Conservation (phyloP, 2,797 vertebrate genomes). For the Gambelia wislizenii region DNA sequence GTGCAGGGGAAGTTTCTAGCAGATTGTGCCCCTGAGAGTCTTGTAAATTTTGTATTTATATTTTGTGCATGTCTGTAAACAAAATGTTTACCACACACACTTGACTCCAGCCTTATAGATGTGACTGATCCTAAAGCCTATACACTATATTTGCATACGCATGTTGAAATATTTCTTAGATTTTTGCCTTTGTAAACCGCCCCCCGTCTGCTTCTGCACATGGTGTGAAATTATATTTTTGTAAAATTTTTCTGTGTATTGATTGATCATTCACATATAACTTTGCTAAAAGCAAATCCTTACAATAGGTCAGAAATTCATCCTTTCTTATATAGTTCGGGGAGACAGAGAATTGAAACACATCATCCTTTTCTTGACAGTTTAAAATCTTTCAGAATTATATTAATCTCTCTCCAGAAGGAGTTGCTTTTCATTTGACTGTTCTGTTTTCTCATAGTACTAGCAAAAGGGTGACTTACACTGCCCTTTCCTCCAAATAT, state of each 20-base stretch:
- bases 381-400: constrained; percentile 2
- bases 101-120: neutral
- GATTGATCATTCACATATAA: constrained; percentile 23
- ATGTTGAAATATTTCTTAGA: constrained; percentile 31
- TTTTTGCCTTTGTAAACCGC: constrained; percentile 23
- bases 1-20: neutral
- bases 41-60: constrained; percentile 9
- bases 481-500: neutral
- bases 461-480: neutral
- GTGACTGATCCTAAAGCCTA: neutral
- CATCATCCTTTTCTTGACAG: constrained; percentile 34
- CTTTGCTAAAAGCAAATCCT: constrained; percentile 51
- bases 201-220: constrained; percentile 47
- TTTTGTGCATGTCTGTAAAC: constrained; percentile 17
- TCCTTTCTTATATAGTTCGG: constrained; percentile 29
- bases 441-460: neutral
- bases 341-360: constrained; percentile 48
- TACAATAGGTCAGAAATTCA: constrained; percentile 50
- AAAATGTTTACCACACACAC: neutral
- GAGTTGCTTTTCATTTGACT: neutral
- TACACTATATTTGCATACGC: constrained; percentile 7
- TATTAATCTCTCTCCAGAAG: no score
- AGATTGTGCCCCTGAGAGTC: neutral
- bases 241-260: constrained; percentile 41
- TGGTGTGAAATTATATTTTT: constrained; percentile 60